Conservation (phyloP, 2,113 vertebrate species). For the Corydoras maculifer region DNA sequence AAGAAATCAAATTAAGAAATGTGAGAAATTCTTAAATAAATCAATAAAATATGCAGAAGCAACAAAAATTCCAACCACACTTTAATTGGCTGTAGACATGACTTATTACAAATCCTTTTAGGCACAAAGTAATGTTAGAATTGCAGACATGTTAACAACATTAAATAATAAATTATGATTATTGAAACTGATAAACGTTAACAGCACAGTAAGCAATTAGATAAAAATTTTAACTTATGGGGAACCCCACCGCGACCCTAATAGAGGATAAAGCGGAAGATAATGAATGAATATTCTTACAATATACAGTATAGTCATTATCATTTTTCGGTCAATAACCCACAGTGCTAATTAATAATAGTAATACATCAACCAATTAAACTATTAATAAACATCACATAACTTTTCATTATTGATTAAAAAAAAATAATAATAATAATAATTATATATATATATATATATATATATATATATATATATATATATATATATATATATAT, state of each 20-base stretch:
- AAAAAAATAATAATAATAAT: background rate
- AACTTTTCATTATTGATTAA: too few relatives aligned
- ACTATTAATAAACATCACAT: background rate
- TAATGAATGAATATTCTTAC: too few relatives aligned
- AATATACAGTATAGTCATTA: background rate
- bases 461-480: too few relatives aligned
- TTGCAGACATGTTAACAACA: constrained; percentile 14
- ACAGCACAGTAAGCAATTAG: too few relatives aligned
- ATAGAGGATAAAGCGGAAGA: too few relatives aligned
- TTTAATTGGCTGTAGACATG: constrained; percentile 22
- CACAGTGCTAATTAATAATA: background rate
- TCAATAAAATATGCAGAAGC: background rate
- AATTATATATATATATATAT: background rate
- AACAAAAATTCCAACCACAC: constrained; percentile 9
- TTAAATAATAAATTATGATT: constrained; percentile 23
- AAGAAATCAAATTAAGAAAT: too few relatives aligned
- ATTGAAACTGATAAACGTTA: background rate
- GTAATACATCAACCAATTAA: background rate
- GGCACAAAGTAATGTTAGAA: constrained; percentile 18
- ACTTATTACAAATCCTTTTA: constrained; percentile 18
- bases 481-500: too few relatives aligned
- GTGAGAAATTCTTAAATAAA: too few relatives aligned
- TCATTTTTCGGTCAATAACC: background rate
- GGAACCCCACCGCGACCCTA: too few relatives aligned
- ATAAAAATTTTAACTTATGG: too few relatives aligned